Percentiles rank a stretch among this genome's conserved stretches.
These are phyloP conservation scores for Dasypus novemcinctus DNA, from an alignment of 2,113 vertebrate species.

Conservation along the genomic window DNA sequence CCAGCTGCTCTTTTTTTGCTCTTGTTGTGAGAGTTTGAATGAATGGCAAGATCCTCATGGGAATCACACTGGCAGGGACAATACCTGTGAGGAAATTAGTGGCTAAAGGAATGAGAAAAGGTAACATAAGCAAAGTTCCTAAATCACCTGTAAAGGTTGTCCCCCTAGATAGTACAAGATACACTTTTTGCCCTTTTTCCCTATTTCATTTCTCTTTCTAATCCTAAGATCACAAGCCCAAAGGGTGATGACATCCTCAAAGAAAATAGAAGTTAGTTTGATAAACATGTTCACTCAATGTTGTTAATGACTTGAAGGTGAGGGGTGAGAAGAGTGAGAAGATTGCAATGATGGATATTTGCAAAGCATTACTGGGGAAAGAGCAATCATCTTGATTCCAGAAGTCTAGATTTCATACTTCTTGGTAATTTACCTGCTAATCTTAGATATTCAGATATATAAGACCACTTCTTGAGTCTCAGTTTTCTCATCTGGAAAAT, in stretches of 20 bases:
- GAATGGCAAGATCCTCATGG: neutral
- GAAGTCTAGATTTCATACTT: neutral
- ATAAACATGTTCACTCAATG: neutral
- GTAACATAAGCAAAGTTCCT: neutral
- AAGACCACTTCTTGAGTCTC: neutral
- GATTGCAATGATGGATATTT: neutral
- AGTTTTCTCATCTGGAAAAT: neutral
- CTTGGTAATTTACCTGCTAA: neutral
- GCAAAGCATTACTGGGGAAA: neutral
- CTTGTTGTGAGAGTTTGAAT: neutral
- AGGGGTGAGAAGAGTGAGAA: neutral
- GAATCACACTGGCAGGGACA: neutral
- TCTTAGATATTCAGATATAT: neutral
- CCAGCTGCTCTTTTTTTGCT: neutral
- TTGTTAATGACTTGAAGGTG: neutral
- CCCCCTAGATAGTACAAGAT: neutral
- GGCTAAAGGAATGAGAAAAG: neutral
- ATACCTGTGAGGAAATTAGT: neutral
- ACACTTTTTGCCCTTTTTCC: neutral
- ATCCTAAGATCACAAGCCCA: neutral
- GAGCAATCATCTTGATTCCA: neutral
- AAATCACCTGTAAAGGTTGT: neutral
- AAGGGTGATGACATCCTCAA: neutral
- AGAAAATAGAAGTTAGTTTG: conserved; percentile 27
- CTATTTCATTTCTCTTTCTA: neutral